A percentile compares a stretch with the other conserved stretches of the same genome.
These are phyloP conservation scores for Phyllopteryx taeniolatus DNA, from an alignment of 2,113 vertebrate species.

Conservation along the genomic window DNA sequence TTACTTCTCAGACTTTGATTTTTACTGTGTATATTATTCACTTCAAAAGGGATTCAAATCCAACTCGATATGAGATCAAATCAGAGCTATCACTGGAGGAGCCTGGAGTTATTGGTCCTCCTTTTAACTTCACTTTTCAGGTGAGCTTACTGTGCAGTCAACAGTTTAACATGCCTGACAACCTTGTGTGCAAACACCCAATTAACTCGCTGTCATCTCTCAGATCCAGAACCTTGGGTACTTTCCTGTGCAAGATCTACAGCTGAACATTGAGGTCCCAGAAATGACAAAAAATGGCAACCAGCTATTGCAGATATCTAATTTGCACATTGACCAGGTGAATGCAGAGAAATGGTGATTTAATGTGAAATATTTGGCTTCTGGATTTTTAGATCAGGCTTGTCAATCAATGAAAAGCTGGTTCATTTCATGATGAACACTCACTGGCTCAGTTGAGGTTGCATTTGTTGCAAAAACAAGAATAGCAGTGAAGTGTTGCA, in stretches of 20 bases:
- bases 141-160: slow-evolving; percentile 34
- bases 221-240: slow-evolving; percentile 92
- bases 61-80: slow-evolving; percentile 85
- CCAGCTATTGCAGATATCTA: slow-evolving; percentile 79
- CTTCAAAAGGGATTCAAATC: slow-evolving; percentile 77
- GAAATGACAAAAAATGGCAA: slow-evolving; percentile 82
- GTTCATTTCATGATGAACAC: background rate
- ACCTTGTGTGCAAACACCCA: background rate
- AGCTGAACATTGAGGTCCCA: slow-evolving; percentile 81
- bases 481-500: background rate
- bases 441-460: background rate
- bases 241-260: slow-evolving; percentile 81
- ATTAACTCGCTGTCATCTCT: slow-evolving; percentile 5
- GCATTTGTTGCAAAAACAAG: background rate
- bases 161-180: background rate
- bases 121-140: slow-evolving; percentile 85
- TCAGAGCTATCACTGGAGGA: slow-evolving; percentile 76
- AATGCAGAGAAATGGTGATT: background rate
- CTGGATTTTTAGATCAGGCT: background rate
- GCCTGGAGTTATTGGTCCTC: slow-evolving; percentile 73
- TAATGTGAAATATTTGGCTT: background rate
- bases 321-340: slow-evolving; percentile 80
- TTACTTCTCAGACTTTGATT: background rate
- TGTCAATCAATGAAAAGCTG: background rate
- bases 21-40: slow-evolving; percentile 7